These are phyloP conservation scores for crab-eating macaque (Macaca fascicularis) DNA, from an alignment of 2,113 vertebrate genomes.

Conservation along the genomic window DNA sequence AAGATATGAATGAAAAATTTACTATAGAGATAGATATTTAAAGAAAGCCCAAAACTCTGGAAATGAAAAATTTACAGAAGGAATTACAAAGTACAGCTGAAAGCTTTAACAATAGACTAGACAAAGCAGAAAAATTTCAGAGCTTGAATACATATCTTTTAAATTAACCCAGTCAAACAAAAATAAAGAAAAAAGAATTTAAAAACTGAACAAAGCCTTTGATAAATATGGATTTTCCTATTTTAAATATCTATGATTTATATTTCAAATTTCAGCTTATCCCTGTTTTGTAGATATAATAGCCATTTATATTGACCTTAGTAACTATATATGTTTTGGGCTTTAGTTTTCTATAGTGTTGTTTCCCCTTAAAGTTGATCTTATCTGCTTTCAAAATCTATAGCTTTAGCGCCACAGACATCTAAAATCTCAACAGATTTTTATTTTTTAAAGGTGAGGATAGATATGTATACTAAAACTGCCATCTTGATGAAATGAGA, in stretches of 20 bases:
- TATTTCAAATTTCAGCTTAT: constrained; percentile 11
- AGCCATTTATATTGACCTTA: neutral
- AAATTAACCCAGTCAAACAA: no score
- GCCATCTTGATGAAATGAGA: neutral
- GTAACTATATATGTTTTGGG: neutral
- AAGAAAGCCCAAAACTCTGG: no score
- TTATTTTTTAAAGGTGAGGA: neutral
- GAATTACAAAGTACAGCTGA: no score
- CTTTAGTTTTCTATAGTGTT: constrained; percentile 3
- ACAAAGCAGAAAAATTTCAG: no score
- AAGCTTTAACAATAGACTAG: no score
- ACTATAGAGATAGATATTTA: no score
- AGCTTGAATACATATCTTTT: no score
- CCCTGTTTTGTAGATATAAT: neutral
- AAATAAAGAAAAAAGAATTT: no score
- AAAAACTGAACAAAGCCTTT: no score
- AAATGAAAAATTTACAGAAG: no score
- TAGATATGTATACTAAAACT: neutral
- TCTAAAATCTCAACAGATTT: neutral
- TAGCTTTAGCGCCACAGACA: neutral
- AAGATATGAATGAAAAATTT: no score
- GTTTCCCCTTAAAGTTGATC: neutral
- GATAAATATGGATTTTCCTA: neutral
- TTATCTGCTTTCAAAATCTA: neutral
- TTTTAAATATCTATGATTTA: constrained; percentile 34